These are phyloP conservation scores for Apotomis turbidana DNA, from an alignment of 2,888 invertebrate species.

Conservation along the genomic window DNA sequence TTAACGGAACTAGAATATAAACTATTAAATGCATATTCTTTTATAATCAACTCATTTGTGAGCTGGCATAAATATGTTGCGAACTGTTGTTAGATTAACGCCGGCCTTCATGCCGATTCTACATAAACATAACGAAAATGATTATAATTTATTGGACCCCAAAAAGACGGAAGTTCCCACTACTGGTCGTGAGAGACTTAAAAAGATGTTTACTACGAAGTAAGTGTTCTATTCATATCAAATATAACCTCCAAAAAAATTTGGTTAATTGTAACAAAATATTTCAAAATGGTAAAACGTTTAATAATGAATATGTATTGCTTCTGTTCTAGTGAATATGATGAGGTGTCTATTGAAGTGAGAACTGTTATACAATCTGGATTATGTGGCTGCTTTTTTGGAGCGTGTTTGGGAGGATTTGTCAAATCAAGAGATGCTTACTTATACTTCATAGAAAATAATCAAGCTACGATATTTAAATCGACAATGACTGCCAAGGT, in stretches of 20 bases:
- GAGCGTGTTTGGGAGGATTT: conserved; percentile 87
- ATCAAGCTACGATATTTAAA: conserved; percentile 88
- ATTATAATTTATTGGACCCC: conserved; percentile 54
- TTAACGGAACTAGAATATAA: neutral
- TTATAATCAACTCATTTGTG: neutral
- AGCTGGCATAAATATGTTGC: conserved; percentile 53
- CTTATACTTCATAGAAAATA: conserved; percentile 87
- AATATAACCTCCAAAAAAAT: conserved; percentile 18
- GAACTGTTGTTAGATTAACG: conserved; percentile 60
- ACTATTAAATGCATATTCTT: neutral
- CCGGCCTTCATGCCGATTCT: conserved; percentile 65
- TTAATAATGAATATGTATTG: neutral
- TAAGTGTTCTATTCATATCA: conserved; percentile 57
- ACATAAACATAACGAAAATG: conserved; percentile 51
- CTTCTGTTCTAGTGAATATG: conserved; percentile 85
- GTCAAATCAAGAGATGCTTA: conserved; percentile 84
- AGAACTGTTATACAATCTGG: conserved; percentile 84
- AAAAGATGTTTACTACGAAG: conserved; percentile 75
- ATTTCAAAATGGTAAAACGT: too few relatives aligned
- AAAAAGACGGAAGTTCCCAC: conserved; percentile 46
- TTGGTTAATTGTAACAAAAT: neutral
- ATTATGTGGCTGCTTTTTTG: conserved; percentile 84
- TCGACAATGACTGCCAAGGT: conserved; percentile 88
- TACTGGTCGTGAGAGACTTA: conserved; percentile 79
- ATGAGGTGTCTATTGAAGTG: conserved; percentile 85